These are phyloP conservation scores for Papilio elwesi DNA, from an alignment of 2,888 invertebrate species.

Conservation along the genomic window DNA sequence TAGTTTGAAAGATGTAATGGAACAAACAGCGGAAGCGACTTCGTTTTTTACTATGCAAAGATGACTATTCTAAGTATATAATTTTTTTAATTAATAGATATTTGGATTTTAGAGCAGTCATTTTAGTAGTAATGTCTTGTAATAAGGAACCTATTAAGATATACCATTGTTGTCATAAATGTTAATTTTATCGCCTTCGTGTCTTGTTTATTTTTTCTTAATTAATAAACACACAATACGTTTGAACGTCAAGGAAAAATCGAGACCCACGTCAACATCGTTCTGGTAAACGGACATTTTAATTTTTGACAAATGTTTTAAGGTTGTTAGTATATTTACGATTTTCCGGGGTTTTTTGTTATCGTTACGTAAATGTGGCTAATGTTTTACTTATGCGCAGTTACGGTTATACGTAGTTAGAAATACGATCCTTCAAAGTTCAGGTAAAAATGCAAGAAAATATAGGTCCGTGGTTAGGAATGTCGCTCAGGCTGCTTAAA, in stretches of 20 bases:
- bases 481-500: too few relatives aligned
- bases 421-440: not conserved
- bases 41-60: too few relatives aligned
- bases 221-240: conserved; percentile 5
- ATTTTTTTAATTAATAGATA: conserved; percentile 1
- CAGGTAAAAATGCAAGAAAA: too few relatives aligned
- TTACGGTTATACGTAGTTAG: not conserved
- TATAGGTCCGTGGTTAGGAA: too few relatives aligned
- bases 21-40: too few relatives aligned
- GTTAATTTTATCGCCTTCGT: conserved; percentile 4
- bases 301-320: not conserved
- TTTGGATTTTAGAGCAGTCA: not conserved
- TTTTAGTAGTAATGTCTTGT: not conserved
- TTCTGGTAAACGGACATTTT: not conserved
- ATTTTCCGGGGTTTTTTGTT: conserved; percentile 4
- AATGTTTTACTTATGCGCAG: conserved; percentile 1
- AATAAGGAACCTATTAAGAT: conserved; percentile 18
- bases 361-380: not conserved
- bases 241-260: conserved; percentile 4
- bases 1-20: too few relatives aligned
- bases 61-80: not conserved
- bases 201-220: not conserved
- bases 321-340: not conserved
- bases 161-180: conserved; percentile 10
- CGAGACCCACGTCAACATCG: not conserved